Conservation (phyloP, 2,888 invertebrate species). For the Nomada ferruginata region DNA sequence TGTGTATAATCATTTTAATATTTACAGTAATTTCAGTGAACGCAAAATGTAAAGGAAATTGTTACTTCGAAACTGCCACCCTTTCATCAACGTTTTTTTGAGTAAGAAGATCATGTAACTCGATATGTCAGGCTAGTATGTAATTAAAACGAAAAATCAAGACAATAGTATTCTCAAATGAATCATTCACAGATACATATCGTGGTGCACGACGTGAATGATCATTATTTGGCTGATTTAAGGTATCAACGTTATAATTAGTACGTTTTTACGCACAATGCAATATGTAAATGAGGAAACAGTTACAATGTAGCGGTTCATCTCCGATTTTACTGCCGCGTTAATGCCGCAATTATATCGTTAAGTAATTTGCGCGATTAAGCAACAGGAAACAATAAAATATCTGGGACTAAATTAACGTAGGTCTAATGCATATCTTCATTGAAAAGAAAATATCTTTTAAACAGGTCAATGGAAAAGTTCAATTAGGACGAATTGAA, state of each 20-base stretch:
- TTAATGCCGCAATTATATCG: not conserved
- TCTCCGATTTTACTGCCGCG: not conserved
- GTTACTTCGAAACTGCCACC: not conserved
- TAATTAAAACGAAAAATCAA: too few relatives aligned
- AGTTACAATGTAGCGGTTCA: not conserved
- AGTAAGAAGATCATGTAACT: not conserved
- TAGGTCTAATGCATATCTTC: not conserved
- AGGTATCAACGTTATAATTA: constrained; percentile 7
- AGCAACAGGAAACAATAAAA: not conserved
- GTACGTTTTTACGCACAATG: not conserved
- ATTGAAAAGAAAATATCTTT: not conserved
- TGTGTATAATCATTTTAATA: not conserved
- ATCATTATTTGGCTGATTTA: constrained; percentile 7
- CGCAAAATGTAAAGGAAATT: not conserved
- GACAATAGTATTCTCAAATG: not conserved
- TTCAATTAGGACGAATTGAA: not conserved
- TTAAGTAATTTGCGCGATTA: not conserved
- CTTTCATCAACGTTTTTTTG: not conserved
- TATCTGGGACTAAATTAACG: not conserved
- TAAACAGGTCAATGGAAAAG: not conserved
- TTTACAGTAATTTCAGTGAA: not conserved
- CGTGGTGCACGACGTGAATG: not conserved
- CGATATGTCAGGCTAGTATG: not conserved
- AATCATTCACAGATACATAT: not conserved
- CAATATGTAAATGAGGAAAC: not conserved